Evolutionary conservation across 2,113 vertebrate genomes (phyloP), one percentile per base, ranked within the genome.

Genomic region (Austrofundulus limnaeus): DNA sequence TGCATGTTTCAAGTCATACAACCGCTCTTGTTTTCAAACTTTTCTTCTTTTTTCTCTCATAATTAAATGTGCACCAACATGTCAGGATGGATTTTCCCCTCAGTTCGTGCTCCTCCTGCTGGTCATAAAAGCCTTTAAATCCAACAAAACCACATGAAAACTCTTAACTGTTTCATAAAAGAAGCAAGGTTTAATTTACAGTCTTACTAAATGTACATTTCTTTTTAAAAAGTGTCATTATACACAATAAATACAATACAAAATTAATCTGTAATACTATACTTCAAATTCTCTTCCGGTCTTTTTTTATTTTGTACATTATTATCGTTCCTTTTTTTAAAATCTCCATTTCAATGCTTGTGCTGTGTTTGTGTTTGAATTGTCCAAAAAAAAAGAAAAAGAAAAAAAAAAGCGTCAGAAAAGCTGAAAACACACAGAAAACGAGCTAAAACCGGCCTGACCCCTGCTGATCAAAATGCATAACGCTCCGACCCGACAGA

Each of bases 161-260:
- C 43, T 46, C 11, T 57, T 65, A 38, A 31, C 15, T 8, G 55
- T 90, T 93, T 94, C 93, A 89, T 94, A 94, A 94, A 96, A 96
- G 94, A 95, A 93, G 92, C 94, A 91, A 86, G 83, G 90, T 96
- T 97, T 97, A 96, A 97, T 97, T 96, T 97, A 96, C 94, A 94
- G 92, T 93, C 95, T 94, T 96, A 96, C 95, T 96, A 97, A 96
- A 96, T 95, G 95, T 97, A 96, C 95, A 95, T 93, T 92, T 94
- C 92, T 88, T 95, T 94, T 95, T 94, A 93, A 96, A 96, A 97
- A 96, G 92, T 91, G 89, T 95, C 90, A 92, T 94, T 96, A 96
- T 97, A 94, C 95, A 97, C 95, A 96, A 97, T 97, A 97, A 97
- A 97, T 97, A 97, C 95, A 96, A 95, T 96, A 97, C 95, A 97